phyloP scores from a whole-genome alignment of 2,797 vertebrate species.

The Pseudomugil tenellus region DNA sequence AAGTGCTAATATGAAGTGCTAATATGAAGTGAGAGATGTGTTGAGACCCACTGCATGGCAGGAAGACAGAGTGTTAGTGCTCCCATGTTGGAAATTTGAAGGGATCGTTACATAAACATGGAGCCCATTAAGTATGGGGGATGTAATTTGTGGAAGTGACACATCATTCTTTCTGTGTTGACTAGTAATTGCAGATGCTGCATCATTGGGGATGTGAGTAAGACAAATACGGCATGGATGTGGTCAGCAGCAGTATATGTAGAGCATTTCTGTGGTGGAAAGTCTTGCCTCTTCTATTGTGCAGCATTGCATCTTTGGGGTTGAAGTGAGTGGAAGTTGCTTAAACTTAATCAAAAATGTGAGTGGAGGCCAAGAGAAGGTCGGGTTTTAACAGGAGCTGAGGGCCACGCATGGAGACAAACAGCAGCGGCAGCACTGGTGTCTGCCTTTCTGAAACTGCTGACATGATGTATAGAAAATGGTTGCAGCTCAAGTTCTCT shows the following conservation, averaged over 20 bases:
- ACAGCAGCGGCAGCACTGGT: constrained; percentile 10
- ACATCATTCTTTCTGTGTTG: constrained; percentile 57
- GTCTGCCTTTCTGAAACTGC: constrained; percentile 24
- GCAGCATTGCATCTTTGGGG: constrained; percentile 45
- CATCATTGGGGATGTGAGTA: constrained; percentile 46
- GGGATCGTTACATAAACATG: constrained; percentile 70
- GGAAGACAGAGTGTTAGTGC: constrained; percentile 62
- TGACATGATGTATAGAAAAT: constrained; percentile 26
- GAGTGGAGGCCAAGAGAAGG: constrained; percentile 48
- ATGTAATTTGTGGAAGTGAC: constrained; percentile 65
- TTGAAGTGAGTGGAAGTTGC: constrained; percentile 50
- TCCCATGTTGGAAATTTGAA: constrained; percentile 66
- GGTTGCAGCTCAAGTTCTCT: constrained; percentile 26
- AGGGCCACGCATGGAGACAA: constrained; percentile 28
- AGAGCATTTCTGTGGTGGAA: neutral
- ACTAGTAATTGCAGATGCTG: constrained; percentile 67
- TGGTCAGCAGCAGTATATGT: constrained; percentile 26
- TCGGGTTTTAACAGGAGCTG: constrained; percentile 28
- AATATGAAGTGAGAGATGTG: constrained; percentile 54
- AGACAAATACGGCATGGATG: constrained; percentile 36
- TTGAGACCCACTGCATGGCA: constrained; percentile 39
- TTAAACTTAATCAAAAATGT: constrained; percentile 64
- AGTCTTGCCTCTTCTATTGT: constrained; percentile 24
- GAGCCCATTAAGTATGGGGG: constrained; percentile 61
- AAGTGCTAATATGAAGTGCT: constrained; percentile 50